Evolutionary conservation across 1,140 invertebrate genomes (phyloP), one percentile per base, ranked within the genome.

Genomic region (Zaprionus lachaisei): DNA sequence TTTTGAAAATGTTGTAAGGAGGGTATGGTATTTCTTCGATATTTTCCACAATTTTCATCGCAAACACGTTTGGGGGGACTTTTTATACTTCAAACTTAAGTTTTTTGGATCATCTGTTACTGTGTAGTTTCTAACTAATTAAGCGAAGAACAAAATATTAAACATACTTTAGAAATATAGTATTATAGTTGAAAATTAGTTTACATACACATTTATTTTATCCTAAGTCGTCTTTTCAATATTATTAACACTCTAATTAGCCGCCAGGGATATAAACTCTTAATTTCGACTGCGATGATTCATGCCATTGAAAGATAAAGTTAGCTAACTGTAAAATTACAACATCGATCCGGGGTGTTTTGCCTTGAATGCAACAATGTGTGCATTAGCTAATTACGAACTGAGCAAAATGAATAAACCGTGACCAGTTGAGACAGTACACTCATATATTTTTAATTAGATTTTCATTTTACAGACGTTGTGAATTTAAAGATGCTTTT

Each of bases 321-420:
- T 54, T 72, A 4, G 51, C 38, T 55, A 22, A 51, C 47, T 51
- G 47, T 51, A 51, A 37, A 55, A 28, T 58, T 61, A 54, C 58
- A 26, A 51, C 41, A 54, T 37, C 31, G n/a, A 24, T 14, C 37
- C n/a, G 15, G 24, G 31, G n/a, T 51, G 67, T 61, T 47, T 31
- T 28, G 31, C 17, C 5, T 5, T 54, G 14, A 37, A 37, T 49
- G n/a, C 49, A 56, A 38, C 51, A 22, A 41, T 41, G 51, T 70
- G 26, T 70, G 68, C 58, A 41, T 24, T 65, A 22, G 14, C 57
- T 64, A 61, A 83, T 69, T 83, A 37, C 26, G 57, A 12, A 55
- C 31, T 55, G 65, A 62, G 14, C 15, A 72, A 47, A 57, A 61
- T 76, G 72, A 83, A 76, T 79, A 72, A 67, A 57, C 58, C 81